Base-by-base conservation (phyloP, 2,797 vertebrate genomes). In the Sebastes taczanowskii region DNA sequence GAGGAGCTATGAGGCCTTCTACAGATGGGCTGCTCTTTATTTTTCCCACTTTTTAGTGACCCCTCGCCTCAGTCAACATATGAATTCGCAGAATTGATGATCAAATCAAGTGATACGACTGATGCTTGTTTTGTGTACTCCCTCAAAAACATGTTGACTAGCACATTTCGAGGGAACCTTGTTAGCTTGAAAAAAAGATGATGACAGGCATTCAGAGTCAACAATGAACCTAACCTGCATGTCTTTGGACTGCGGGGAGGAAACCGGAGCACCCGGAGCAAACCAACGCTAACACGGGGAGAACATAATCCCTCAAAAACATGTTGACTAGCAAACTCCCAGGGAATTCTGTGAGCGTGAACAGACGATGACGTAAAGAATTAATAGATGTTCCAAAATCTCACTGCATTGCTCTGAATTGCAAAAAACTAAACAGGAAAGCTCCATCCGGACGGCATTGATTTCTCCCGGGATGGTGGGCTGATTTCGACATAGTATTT, bases 1-100 rank as follows among this genome's bases (percentile, higher is more conserved):
- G 74, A 93, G 68, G 91, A 92, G 82, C 92, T 95, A 89, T 49
- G 89, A 71, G 11, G 60, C 59, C 46, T 84, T n/a, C 62, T 23
- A 61, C 73, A 82, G 58, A 83, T 18, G 66, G 60, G 73, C 81
- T 64, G 38, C 42, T 71, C 25, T 27, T 58, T 49, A 27, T 85
- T 76, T 86, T 77, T 70, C 67, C 67, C 32, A 64, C 58, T 63
- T 74, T 73, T 59, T 14, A 3, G 10, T 56, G 71, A 82, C 56
- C 69, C 23, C n/a, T 35, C 20, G 42, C 62, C 59, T 71, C 71
- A 13, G 11, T 27, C 42, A 29, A 29, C 79, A 77, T 38, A 66
- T 70, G 22, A 64, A 11, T 75, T 67, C 2, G 0, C 32, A 34
- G 62, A 80, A 58, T 1, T 59, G 35, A 55, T 68, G 5, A 64